phyloP scores from a whole-genome alignment of 2,797 vertebrate genomes.

The Orestias chungarensis region DNA sequence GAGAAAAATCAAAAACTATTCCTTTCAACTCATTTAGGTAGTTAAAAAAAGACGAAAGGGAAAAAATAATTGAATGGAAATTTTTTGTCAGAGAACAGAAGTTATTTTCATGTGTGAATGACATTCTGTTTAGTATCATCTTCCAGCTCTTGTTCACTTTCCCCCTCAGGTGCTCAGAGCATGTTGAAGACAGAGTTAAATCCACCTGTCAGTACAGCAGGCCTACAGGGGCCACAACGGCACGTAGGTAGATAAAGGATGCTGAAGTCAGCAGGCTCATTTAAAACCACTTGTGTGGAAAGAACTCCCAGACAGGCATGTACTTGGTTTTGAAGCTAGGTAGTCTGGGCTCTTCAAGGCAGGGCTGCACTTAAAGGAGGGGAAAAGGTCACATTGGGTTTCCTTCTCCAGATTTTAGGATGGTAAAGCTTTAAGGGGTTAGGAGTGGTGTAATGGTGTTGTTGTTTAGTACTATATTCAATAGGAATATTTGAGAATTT shows the following conservation, averaged over 20 bases:
- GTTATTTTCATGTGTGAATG: background rate
- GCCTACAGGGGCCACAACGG: conserved; percentile 46
- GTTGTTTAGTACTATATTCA: background rate
- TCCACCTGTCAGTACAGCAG: conserved; percentile 52
- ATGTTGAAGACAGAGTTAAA: conserved; percentile 12
- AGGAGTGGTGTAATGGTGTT: conserved; percentile 16
- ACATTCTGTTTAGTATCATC: conserved; percentile 17
- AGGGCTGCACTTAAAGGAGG: conserved; percentile 31
- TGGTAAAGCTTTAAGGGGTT: conserved; percentile 9
- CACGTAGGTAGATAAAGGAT: conserved; percentile 53
- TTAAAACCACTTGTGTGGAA: conserved; percentile 65
- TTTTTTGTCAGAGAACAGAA: background rate
- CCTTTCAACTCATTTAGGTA: background rate
- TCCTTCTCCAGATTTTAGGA: conserved; percentile 20
- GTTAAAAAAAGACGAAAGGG: background rate
- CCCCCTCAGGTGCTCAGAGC: conserved; percentile 2
- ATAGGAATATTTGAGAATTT: background rate
- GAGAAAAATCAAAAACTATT: background rate
- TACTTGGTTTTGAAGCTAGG: conserved; percentile 53
- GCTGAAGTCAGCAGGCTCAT: conserved; percentile 64
- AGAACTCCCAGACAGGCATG: conserved; percentile 49
- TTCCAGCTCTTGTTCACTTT: conserved; percentile 16
- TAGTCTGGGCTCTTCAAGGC: conserved; percentile 23
- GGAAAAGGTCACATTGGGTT: conserved; percentile 39
- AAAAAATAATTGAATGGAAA: background rate